Percentiles rank a stretch among this genome's conserved stretches.
Evolutionary conservation across 2,888 invertebrate species (phyloP).

Genomic region (Escarpia spicata): DNA sequence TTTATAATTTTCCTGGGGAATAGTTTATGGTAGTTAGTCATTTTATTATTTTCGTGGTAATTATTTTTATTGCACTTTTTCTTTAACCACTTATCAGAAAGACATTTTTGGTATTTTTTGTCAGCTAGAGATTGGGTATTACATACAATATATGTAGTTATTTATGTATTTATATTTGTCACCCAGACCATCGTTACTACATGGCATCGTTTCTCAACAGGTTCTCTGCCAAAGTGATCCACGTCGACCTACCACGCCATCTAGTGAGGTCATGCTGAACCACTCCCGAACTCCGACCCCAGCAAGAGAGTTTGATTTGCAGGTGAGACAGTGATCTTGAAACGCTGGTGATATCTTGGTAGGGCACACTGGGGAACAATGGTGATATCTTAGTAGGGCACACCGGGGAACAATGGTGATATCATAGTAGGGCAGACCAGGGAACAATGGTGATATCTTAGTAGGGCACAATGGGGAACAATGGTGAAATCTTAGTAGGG

Average conservation of each 20-base stretch:
- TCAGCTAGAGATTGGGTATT: neutral
- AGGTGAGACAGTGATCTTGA: neutral
- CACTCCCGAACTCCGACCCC: conserved; percentile 21
- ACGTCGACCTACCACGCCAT: neutral
- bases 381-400: neutral
- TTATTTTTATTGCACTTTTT: no score
- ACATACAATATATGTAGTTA: neutral
- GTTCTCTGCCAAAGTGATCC: conserved; percentile 23
- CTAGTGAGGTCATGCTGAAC: conserved; percentile 18
- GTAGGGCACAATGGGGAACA: neutral
- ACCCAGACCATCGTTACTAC: neutral
- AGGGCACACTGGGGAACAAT: neutral
- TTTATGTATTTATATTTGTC: neutral
- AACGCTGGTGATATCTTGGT: neutral
- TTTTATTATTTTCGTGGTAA: no score
- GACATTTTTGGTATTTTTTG: no score
- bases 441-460: no score
- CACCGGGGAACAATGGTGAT: no score
- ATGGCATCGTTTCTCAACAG: neutral
- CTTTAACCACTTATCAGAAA: no score
- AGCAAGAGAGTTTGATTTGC: conserved; percentile 21
- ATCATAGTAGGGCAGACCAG: no score
- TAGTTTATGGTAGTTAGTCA: no score
- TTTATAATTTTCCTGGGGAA: no score
- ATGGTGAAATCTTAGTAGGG: neutral